Conservation (phyloP, 2,113 vertebrate genomes). For the Pachyramphus minor region DNA sequence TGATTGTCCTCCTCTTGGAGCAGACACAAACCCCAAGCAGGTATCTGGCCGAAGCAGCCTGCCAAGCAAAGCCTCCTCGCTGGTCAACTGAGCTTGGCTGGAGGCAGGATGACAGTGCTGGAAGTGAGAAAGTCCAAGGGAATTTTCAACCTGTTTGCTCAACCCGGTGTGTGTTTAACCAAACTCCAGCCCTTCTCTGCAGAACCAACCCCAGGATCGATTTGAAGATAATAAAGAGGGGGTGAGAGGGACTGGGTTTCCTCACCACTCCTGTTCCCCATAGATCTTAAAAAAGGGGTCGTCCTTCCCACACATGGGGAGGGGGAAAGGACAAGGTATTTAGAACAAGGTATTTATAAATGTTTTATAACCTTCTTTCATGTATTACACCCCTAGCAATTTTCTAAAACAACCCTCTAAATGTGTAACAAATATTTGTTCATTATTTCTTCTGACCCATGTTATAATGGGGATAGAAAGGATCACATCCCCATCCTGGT, state of each 20-base stretch:
- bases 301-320: neutral
- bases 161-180: constrained; percentile 72
- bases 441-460: neutral
- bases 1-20: neutral
- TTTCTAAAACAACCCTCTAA: neutral
- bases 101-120: neutral
- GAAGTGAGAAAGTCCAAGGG: constrained; percentile 69
- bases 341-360: neutral
- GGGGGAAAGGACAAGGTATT: neutral
- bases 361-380: neutral
- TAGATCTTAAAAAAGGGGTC: neutral
- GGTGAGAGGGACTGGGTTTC: neutral
- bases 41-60: neutral
- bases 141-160: constrained; percentile 53
- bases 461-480: neutral
- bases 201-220: neutral
- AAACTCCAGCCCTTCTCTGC: constrained; percentile 41
- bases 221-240: neutral
- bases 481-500: neutral
- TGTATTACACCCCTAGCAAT: neutral
- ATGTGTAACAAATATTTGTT: neutral
- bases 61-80: neutral
- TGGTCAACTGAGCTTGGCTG: neutral
- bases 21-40: neutral
- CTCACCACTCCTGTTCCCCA: neutral